Evolutionary conservation across 1,140 invertebrate genomes (phyloP).

Genomic region (Drosophila yakuba): DNA sequence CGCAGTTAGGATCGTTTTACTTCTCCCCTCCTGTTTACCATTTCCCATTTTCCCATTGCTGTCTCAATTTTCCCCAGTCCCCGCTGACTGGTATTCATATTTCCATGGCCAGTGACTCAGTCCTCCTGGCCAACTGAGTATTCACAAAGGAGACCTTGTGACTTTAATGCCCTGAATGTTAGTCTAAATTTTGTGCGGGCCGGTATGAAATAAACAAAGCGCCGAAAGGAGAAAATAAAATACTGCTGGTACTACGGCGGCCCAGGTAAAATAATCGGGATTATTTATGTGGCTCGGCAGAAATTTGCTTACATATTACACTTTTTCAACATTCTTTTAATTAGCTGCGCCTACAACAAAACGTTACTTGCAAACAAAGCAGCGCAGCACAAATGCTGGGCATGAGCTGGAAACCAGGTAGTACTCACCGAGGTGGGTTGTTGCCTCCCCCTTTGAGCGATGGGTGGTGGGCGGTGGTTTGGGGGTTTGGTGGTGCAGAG

Average conservation of each 20-base stretch:
- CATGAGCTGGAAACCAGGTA: conserved; percentile 12
- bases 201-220: conserved; percentile 30
- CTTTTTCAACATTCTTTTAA: conserved; percentile 74
- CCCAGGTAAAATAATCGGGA: conserved; percentile 63
- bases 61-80: conserved; percentile 24
- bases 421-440: conserved; percentile 12
- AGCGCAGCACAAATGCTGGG: conserved; percentile 42
- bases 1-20: conserved; percentile 47
- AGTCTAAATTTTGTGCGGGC: conserved; percentile 47
- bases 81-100: conserved; percentile 26
- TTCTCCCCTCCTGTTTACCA: not conserved
- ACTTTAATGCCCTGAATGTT: conserved; percentile 66
- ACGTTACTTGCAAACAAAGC: conserved; percentile 64
- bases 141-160: conserved; percentile 49
- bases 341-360: conserved; percentile 66
- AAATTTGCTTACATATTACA: conserved; percentile 78
- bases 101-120: conserved; percentile 25
- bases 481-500: not conserved
- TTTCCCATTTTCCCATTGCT: conserved; percentile 10
- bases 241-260: conserved; percentile 8
- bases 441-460: not conserved
- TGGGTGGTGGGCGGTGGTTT: not conserved
- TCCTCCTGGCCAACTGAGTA: conserved; percentile 28
- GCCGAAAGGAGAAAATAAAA: conserved; percentile 22
- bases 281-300: conserved; percentile 67